Percentiles rank a stretch among this genome's conserved stretches.
Evolutionary conservation across 2,113 vertebrate genomes (phyloP).

Genomic region (Alosa alosa): DNA sequence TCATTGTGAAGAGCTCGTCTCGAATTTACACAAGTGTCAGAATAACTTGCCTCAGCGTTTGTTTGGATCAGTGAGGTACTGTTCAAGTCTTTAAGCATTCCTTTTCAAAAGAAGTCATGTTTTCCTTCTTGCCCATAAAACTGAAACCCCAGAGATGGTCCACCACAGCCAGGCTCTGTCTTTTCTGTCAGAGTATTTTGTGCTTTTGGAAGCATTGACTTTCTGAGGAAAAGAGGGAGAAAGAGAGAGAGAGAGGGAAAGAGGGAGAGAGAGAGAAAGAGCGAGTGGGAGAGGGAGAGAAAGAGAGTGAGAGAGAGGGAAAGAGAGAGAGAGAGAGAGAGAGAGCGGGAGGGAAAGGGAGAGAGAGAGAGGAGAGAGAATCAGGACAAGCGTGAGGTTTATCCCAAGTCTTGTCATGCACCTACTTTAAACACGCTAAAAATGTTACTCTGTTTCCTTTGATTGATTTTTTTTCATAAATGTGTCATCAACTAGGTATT

Average conservation of each 20-base stretch:
- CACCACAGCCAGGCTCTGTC: not conserved
- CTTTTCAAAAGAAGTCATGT: conserved; percentile 18
- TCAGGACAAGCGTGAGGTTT: not conserved
- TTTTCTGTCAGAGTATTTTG: not conserved
- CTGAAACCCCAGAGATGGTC: not conserved
- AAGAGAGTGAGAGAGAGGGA: not conserved
- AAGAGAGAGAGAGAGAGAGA: not conserved
- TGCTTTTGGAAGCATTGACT: not conserved
- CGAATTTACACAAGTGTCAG: not conserved
- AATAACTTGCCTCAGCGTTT: not conserved
- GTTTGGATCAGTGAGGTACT: not conserved
- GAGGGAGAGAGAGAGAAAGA: too few species aligned
- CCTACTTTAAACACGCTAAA: not conserved
- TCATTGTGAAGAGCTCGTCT: not conserved
- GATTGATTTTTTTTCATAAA: conserved; percentile 28
- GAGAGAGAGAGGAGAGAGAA: not conserved
- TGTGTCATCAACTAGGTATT: conserved; percentile 22
- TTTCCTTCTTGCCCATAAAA: conserved; percentile 6
- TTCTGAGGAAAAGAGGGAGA: not conserved
- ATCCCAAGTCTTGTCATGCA: not conserved
- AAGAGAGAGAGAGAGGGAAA: not conserved
- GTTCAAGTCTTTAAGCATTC: conserved; percentile 19
- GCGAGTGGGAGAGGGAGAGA: not conserved
- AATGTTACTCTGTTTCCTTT: conserved; percentile 9
- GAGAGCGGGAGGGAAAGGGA: not conserved